A percentile compares a stretch with the other conserved stretches of the same genome.
Evolutionary conservation across 2,113 vertebrate species (phyloP).

Genomic region (Coreoperca whiteheadi): DNA sequence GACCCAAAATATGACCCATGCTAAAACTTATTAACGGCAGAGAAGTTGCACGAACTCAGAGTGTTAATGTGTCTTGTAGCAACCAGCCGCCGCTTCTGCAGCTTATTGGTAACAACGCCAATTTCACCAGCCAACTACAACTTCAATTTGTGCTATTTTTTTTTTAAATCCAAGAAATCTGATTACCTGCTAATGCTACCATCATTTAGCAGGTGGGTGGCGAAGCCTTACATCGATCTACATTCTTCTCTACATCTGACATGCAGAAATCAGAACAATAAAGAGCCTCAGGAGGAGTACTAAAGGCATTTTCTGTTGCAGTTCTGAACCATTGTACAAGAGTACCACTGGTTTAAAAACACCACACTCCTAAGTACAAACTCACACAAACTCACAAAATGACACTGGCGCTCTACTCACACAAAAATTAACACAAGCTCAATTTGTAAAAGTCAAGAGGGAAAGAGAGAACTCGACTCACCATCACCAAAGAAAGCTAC

Average conservation of each 20-base stretch:
- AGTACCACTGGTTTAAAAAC: background rate
- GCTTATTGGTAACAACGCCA: background rate
- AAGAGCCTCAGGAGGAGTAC: background rate
- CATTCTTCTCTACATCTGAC: background rate
- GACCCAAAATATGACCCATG: background rate
- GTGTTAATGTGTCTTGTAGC: background rate
- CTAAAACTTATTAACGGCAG: background rate
- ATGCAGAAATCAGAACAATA: background rate
- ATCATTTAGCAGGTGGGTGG: slow-evolving; percentile 13
- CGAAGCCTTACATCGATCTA: background rate
- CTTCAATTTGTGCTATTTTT: background rate
- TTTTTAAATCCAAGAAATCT: background rate
- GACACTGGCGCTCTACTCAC: slow-evolving; percentile 13
- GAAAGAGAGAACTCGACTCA: slow-evolving; percentile 71
- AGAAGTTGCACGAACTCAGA: slow-evolving; percentile 44
- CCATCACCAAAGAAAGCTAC: slow-evolving; percentile 84
- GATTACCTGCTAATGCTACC: background rate
- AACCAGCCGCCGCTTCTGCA: slow-evolving; percentile 1
- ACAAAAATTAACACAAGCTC: background rate
- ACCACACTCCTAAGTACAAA: background rate
- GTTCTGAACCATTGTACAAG: background rate
- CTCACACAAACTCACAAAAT: slow-evolving; percentile 12
- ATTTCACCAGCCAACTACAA: slow-evolving; percentile 16
- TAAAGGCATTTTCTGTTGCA: background rate
- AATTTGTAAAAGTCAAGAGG: slow-evolving; percentile 12